Evolutionary conservation across 2,797 vertebrate genomes (phyloP), one percentile per base, ranked within the genome.

Genomic region (Peromyscus melanophrys): DNA sequence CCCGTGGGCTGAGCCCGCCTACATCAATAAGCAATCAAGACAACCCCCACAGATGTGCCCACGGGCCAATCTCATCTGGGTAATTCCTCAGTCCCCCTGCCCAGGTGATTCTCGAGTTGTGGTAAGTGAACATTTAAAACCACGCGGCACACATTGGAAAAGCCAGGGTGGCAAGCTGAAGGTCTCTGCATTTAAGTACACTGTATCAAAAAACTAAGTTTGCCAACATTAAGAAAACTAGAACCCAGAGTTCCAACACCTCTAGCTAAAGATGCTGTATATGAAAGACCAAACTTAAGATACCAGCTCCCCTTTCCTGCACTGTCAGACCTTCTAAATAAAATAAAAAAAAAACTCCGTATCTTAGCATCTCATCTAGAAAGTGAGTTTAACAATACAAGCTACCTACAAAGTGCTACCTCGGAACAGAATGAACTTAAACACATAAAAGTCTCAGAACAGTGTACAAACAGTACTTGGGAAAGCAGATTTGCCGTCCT

Each of bases 401-500:
- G 11, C 83, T 55, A 13, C 43, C 10, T 75, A 61, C 65, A 27
- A 55, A 90, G 40, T 7, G 7, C 3, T 43, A 23, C 1, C 0
- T 6, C 0, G 4, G 34, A 55, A 77, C 0, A 21, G 49, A 86
- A 11, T 9, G 6, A 83, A n/a, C 8, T 46, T 19, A 27, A 17
- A 31, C 6, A 1, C 0, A 34, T 0, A 1, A 63, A 75, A 4
- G 5, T 4, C 63, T 76, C 12, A 29, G 19, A 17, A 31, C 16
- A 34, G 21, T 8, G 29, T 37, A 10, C 23, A 29, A 19, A 89
- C 8, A 12, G 29, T 4, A 14, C 19, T 0, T 1, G 10, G 23
- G 0, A 4, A 40, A 17, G 23, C 1, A 10, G 11, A n/a, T 11
- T 16, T 25, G 0, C 46, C 61, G 12, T 8, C 3, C 2, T 46